Evolutionary conservation across 1,140 invertebrate genomes (phyloP), one percentile per base, ranked within the genome.

Genomic region (Babylonia areolata): DNA sequence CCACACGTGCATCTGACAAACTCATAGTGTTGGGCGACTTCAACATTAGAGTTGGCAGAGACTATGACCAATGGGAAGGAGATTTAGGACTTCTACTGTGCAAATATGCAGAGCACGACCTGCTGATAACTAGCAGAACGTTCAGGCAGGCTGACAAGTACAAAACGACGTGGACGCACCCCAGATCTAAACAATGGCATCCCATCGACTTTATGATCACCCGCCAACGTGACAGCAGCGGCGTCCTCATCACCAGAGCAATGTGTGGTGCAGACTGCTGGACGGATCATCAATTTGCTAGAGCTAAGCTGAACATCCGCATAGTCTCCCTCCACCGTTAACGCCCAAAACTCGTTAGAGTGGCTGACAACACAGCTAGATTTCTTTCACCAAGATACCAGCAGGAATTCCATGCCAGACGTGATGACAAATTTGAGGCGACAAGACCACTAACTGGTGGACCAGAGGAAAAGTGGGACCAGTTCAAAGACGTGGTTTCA

Each of bases 121-220:
- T 90, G 35, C 20, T 71, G 39, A 90, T 91, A 73, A 89, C 88
- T n/a, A 89, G 90, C 85, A 90, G 84, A 5, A 3, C 87, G 11
- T 90, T 90, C 85, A 80, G 69, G 28, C 78, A 75, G 37, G 33
- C 79, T 11, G 80, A 64, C 54, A 46, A 75, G 6, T 85, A 89
- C 85, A 90, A 88, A 54, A 83, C 86, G 11, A 79, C 85, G 2
- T 88, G 85, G 87, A 85, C 89, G 88, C 81, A 87, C 37, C 86
- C 86, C 64, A 75, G 77, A 23, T 88, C 86, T 31, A 88, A 88
- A 75, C 89, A 87, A 42, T 89, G 86, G 88, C 86, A 64, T 42
- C 15, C 64, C 35, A 81, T 81, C 46, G 80, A 81, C 54, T 64
- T 64, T 0, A 12, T 73, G 64, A 84, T 73, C 31, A 46, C 37